These are phyloP conservation scores for Bombus picipes DNA, from an alignment of 1,140 invertebrate species.

Conservation along the genomic window DNA sequence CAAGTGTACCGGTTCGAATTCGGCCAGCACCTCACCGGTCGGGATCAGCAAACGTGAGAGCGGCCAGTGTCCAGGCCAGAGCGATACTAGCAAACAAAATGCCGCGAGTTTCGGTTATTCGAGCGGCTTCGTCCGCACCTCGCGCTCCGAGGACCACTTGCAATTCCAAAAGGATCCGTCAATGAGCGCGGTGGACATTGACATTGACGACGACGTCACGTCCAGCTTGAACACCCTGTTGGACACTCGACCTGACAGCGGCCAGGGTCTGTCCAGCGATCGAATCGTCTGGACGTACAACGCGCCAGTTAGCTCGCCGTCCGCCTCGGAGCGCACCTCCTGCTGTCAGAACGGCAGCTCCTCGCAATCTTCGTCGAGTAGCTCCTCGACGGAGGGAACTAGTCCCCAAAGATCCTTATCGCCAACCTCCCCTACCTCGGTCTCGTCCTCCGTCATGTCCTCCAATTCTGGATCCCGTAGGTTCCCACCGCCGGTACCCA, in stretches of 20 bases:
- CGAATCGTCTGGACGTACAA: slow-evolving; percentile 96
- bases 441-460: slow-evolving; percentile 93
- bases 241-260: slow-evolving; percentile 90
- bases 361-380: slow-evolving; percentile 84
- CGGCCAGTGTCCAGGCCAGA: slow-evolving; percentile 65
- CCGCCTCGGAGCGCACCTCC: slow-evolving; percentile 80
- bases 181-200: slow-evolving; percentile 92
- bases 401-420: slow-evolving; percentile 87
- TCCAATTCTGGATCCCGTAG: slow-evolving; percentile 85
- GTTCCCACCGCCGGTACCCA: slow-evolving; percentile 72
- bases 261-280: slow-evolving; percentile 83
- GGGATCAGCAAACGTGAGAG: slow-evolving; percentile 82
- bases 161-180: slow-evolving; percentile 90
- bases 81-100: slow-evolving; percentile 50
- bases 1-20: slow-evolving; percentile 82
- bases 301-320: slow-evolving; percentile 86
- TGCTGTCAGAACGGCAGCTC: slow-evolving; percentile 82
- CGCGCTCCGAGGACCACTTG: slow-evolving; percentile 93
- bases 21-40: slow-evolving; percentile 83
- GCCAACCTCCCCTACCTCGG: slow-evolving; percentile 91
- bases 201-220: slow-evolving; percentile 96
- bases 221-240: slow-evolving; percentile 95
- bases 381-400: slow-evolving; percentile 86
- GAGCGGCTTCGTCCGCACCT: slow-evolving; percentile 87
- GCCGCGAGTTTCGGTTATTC: slow-evolving; percentile 75